phyloP scores from a whole-genome alignment of 2,113 vertebrate species.

The Isichthys henryi region DNA sequence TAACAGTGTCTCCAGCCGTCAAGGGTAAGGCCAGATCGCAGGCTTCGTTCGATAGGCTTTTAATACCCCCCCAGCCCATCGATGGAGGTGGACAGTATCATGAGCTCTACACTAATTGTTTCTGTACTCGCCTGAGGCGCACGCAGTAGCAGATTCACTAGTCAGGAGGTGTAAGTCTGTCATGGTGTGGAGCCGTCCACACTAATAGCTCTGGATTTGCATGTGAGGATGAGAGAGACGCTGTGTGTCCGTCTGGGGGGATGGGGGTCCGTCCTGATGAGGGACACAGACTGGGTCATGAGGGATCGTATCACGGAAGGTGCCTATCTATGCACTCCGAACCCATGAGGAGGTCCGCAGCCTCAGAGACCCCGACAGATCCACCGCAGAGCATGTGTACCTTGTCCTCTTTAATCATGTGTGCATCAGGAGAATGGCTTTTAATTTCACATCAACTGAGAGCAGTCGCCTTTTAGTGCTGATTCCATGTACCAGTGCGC shows the following conservation, averaged over 20 bases:
- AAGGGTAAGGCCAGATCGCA: slow-evolving; percentile 32
- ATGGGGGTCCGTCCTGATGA: background rate
- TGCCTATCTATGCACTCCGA: background rate
- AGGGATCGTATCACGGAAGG: background rate
- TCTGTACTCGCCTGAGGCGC: slow-evolving; percentile 40
- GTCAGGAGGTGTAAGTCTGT: slow-evolving; percentile 37
- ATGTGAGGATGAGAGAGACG: background rate
- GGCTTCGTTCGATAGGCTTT: slow-evolving; percentile 42
- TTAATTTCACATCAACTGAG: background rate
- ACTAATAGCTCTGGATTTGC: background rate
- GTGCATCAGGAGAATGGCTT: background rate
- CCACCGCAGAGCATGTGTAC: background rate
- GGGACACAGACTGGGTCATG: background rate
- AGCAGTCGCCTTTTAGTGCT: background rate
- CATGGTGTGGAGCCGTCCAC: background rate
- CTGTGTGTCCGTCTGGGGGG: background rate
- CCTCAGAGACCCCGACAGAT: background rate
- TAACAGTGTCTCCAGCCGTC: slow-evolving; percentile 30
- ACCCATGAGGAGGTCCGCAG: background rate
- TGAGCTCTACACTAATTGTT: slow-evolving; percentile 43
- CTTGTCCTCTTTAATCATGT: background rate
- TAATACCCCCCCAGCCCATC: slow-evolving; percentile 43
- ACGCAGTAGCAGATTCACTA: slow-evolving; percentile 38
- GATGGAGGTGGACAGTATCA: slow-evolving; percentile 37
- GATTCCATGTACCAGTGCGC: background rate